A percentile compares a stretch with the other conserved stretches of the same genome.
These are phyloP conservation scores for Phoebastria nigripes DNA, from an alignment of 2,797 vertebrate species.

Conservation along the genomic window DNA sequence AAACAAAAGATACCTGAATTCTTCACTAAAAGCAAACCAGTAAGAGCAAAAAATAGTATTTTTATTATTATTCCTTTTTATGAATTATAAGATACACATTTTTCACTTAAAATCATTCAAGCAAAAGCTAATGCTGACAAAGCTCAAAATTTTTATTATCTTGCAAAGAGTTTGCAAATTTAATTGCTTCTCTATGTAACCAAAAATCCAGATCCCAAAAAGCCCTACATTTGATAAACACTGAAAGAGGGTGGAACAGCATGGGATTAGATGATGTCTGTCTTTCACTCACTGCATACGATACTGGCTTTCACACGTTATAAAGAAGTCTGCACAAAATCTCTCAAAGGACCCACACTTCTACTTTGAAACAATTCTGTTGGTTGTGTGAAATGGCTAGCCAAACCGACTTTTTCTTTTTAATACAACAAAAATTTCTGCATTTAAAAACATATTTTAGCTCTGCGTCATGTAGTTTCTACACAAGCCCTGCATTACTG, in stretches of 20 bases:
- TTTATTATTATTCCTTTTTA: not conserved
- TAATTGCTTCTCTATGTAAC: not conserved
- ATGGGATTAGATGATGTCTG: not conserved
- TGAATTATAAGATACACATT: not conserved
- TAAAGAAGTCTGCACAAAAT: not conserved
- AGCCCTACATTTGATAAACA: not conserved
- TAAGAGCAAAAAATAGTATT: not conserved
- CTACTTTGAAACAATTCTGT: not conserved
- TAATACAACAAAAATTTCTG: not conserved
- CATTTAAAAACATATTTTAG: not conserved
- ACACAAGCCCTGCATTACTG: not conserved
- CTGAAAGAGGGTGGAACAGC: not conserved
- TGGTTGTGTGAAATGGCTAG: not conserved
- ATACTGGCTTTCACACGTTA: not conserved
- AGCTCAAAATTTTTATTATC: not conserved
- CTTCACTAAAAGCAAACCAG: not conserved
- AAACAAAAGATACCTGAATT: not conserved
- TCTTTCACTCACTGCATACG: not conserved
- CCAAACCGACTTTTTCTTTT: rapidly evolving
- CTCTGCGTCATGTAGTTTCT: not conserved
- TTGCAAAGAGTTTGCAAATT: not conserved
- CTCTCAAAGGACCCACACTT: not conserved
- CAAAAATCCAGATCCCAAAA: not conserved
- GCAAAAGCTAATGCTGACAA: not conserved
- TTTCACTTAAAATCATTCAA: not conserved